These are phyloP conservation scores for Caranx melampygus DNA, from an alignment of 2,113 vertebrate genomes.

Conservation along the genomic window DNA sequence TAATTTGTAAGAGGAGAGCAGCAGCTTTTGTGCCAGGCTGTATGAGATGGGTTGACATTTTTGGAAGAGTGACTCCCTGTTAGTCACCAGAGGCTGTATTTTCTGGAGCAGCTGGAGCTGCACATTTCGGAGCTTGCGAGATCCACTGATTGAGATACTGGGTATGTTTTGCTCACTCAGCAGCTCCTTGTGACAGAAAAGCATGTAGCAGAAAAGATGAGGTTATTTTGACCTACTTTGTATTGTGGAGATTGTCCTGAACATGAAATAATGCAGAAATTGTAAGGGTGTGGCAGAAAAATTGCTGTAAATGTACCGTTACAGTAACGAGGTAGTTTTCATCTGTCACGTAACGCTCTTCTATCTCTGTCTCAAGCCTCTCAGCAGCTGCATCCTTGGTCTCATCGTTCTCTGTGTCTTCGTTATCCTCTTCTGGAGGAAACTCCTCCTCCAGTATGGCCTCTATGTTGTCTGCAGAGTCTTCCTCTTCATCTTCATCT, in stretches of 20 bases:
- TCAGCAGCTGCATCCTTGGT: conserved; percentile 82
- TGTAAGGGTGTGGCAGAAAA: not conserved
- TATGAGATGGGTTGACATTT: conserved; percentile 86
- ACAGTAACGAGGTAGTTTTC: conserved; percentile 74
- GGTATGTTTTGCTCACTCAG: conserved; percentile 86
- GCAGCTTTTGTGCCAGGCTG: conserved; percentile 86
- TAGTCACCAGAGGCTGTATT: conserved; percentile 85
- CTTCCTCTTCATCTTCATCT: conserved; percentile 66
- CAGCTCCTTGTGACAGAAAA: conserved; percentile 84
- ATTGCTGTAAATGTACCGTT: conserved; percentile 74
- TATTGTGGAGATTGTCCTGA: not conserved
- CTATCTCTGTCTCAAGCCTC: conserved; percentile 86
- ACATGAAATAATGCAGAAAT: not conserved
- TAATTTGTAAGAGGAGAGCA: conserved; percentile 87
- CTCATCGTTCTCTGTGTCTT: conserved; percentile 85
- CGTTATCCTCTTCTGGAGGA: conserved; percentile 81
- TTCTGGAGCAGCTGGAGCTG: conserved; percentile 81
- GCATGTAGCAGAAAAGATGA: conserved; percentile 19
- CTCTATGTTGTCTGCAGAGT: conserved; percentile 76
- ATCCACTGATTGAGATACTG: conserved; percentile 77
- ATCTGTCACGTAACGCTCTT: conserved; percentile 86
- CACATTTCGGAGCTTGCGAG: conserved; percentile 81
- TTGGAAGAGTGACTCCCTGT: conserved; percentile 92
- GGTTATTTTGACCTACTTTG: not conserved
- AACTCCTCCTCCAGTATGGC: conserved; percentile 88